These are phyloP conservation scores for Mycalesis mineus DNA, from an alignment of 2,888 invertebrate species.

Conservation along the genomic window DNA sequence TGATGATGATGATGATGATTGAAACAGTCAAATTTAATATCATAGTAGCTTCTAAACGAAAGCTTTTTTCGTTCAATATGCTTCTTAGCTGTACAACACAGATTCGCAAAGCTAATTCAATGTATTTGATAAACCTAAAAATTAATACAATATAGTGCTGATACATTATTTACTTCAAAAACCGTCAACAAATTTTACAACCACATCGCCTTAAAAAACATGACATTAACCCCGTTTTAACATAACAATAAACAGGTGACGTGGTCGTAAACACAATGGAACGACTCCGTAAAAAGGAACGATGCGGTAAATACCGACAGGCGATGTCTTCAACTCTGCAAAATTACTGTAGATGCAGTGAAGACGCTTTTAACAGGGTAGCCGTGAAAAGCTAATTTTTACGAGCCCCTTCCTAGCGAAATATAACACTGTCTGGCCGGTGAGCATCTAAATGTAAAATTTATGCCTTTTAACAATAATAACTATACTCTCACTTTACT, in stretches of 20 bases:
- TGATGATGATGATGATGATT: no score
- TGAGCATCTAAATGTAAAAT: neutral
- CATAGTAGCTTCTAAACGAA: no score
- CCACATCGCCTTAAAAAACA: slow-evolving; percentile 48
- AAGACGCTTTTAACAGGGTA: slow-evolving; percentile 45
- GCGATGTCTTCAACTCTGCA: slow-evolving; percentile 52
- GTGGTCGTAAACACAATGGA: slow-evolving; percentile 60
- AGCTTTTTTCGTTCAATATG: no score
- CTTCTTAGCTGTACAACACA: no score
- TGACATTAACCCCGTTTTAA: slow-evolving; percentile 61
- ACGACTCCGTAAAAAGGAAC: slow-evolving; percentile 70
- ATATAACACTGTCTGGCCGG: slow-evolving; percentile 17
- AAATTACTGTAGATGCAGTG: slow-evolving; percentile 42
- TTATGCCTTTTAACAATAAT: neutral
- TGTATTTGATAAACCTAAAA: no score
- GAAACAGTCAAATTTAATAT: no score
- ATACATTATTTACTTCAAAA: neutral
- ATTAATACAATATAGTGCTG: no score
- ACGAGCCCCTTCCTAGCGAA: slow-evolving; percentile 32
- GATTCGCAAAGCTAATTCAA: no score
- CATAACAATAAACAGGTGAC: slow-evolving; percentile 67
- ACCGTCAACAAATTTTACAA: slow-evolving; percentile 15
- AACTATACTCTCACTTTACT: no score
- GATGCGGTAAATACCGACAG: slow-evolving; percentile 70
- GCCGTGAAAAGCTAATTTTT: slow-evolving; percentile 50